Percentiles rank a stretch among this genome's conserved stretches.
Conservation (phyloP, 1,140 invertebrate species). For the Drosophila sechellia region DNA sequence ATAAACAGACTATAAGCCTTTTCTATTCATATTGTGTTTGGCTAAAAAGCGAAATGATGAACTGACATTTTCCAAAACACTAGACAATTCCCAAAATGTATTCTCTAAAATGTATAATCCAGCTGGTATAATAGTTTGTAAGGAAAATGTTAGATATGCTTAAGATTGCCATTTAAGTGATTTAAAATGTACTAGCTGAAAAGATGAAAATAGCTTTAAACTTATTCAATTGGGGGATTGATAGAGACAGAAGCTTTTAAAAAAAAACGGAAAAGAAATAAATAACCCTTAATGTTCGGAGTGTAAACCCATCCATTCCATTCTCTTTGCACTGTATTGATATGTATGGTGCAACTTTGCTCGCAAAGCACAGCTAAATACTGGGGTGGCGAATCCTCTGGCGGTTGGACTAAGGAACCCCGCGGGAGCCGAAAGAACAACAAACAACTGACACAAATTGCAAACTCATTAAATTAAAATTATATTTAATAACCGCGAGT, state of each 20-base stretch:
- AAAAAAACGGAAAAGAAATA: background rate
- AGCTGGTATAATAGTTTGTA: too few species aligned
- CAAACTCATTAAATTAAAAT: constrained; percentile 83
- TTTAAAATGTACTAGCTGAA: too few species aligned
- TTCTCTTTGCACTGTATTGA: constrained; percentile 54
- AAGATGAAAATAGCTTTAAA: too few species aligned
- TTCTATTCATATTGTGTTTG: background rate
- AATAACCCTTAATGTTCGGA: background rate
- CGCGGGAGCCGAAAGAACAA: constrained; percentile 32
- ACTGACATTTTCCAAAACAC: background rate
- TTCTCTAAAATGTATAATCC: background rate
- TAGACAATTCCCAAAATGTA: background rate
- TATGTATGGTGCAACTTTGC: constrained; percentile 73
- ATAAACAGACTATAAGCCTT: background rate
- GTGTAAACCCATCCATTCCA: constrained; percentile 17
- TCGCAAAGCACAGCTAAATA: constrained; percentile 23
- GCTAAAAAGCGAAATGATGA: background rate
- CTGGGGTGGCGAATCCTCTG: background rate
- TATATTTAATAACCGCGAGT: constrained; percentile 80
- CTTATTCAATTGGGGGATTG: background rate
- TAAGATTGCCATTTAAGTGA: too few species aligned
- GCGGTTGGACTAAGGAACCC: background rate
- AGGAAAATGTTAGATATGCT: too few species aligned
- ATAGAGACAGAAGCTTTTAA: background rate
- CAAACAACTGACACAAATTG: constrained; percentile 79